A percentile compares a stretch with the other conserved stretches of the same genome.
Evolutionary conservation across 2,113 vertebrate genomes (phyloP).

Genomic region (Ranitomeya variabilis): DNA sequence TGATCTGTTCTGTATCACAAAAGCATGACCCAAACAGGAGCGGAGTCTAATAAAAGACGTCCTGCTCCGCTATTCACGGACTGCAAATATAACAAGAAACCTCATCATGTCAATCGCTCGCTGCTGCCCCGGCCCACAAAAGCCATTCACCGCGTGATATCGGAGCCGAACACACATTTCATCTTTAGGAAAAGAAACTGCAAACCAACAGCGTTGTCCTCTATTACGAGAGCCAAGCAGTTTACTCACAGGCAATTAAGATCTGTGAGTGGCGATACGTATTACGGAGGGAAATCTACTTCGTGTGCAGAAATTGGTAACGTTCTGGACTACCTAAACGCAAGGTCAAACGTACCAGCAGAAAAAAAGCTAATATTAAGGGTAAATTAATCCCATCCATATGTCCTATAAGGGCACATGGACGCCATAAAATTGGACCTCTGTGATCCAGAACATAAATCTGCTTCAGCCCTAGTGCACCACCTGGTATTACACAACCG

Average conservation of each 20-base stretch:
- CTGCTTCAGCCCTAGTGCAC: no score
- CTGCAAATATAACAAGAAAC: constrained; percentile 12
- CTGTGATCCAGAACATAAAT: no score
- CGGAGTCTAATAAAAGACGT: background rate
- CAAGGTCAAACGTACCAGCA: background rate
- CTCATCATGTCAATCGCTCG: background rate
- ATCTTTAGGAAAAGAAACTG: constrained; percentile 5
- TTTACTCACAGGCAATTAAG: constrained; percentile 4
- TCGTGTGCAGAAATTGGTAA: background rate
- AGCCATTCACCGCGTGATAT: constrained; percentile 11
- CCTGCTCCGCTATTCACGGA: background rate
- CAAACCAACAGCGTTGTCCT: background rate
- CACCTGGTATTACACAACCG: no score
- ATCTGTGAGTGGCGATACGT: background rate
- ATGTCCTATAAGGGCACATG: no score
- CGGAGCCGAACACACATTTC: constrained; percentile 24
- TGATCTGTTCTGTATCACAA: constrained; percentile 24
- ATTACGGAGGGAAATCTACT: background rate
- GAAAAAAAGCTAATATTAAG: background rate
- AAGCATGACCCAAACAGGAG: constrained; percentile 10
- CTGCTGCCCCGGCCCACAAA: background rate
- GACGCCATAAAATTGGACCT: no score
- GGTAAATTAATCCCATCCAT: no score
- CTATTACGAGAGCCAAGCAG: background rate
- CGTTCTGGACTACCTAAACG: background rate